Evolutionary conservation across 2,113 vertebrate genomes (phyloP), one percentile per base, ranked within the genome.

Genomic region (Austrofundulus limnaeus): DNA sequence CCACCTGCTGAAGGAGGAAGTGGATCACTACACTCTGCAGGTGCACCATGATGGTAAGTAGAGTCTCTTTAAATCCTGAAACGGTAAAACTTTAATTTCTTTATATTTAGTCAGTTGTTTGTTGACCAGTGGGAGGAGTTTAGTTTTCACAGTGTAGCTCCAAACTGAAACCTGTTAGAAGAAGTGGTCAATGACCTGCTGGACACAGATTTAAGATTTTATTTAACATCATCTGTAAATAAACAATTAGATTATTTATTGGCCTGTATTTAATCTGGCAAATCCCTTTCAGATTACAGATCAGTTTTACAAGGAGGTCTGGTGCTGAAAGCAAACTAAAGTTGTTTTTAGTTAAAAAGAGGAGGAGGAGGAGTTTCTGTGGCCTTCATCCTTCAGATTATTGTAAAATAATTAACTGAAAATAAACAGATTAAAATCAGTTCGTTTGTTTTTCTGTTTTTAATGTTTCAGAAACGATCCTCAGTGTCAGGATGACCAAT

Each of bases 1-100:
- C 54, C 91, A 90, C 59, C 72, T 98, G 68, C 37, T 37, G 0
- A 93, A 82, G 61, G 92, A 93, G 56, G 87, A 77, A 0, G 60
- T 96, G 58, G 61, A 39, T 42, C 61, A 50, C n/a, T 96, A 92
- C 86, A 87, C 25, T 13, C 0, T 96, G 1, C 38, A 61, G 34
- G 5, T 70, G 5, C 52, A 63, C 43, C 43, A 53, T 2, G 70
- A 84, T 0, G 64, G 73, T 86, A 23, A 45, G 73, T 54, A 13
- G 1, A 34, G 9, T 34, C 31, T 9, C 10, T 34, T 34, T 34
- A 34, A 28, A 3, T 7, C 28, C 7, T 28, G 7, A 28, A 28
- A 4, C 7, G 28, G 28, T 28, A 28, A 28, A 28, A 7, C 28
- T 4, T 28, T 28, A 4, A 28, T 28, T 28, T 28, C 28, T 28